Base-by-base conservation (phyloP, 1,140 invertebrate species). In the Ruditapes philippinarum region DNA sequence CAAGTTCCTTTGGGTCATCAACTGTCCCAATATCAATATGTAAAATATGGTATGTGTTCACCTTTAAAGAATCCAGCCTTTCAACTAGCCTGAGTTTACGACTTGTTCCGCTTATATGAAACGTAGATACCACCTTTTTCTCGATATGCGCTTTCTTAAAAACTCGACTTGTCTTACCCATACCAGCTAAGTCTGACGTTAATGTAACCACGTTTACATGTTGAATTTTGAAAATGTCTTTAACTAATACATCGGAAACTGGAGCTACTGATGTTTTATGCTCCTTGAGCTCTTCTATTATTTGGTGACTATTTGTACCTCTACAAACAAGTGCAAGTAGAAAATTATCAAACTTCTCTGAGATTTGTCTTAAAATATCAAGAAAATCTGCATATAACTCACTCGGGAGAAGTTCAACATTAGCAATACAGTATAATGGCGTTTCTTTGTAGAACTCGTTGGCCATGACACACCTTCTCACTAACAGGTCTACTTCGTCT, bases 11-110 rank as follows among this genome's bases (percentile, higher is more conserved):
- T 49, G 89, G 57, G 14, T 91, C 42, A 62, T 85, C 40, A 1
- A 82, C 42, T 70, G 25, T 40, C 9, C 80, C 82, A 28, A 92
- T 62, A 74, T 92, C 92, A 7, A 92, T 73, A 51, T 92, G 92
- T 1, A 92, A 49, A 33, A 90, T n/a, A 82, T 89, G 38, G 54
- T 57, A 65, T 17, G 7, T 4, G 28, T 76, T 68, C 19, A 91
- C 17, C 14, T 80, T 49, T 0, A 88, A 14, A 9, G 51, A 5
- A 31, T 31, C n/a, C 0, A 92, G 25, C 36, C 57, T 49, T 31
- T 86, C 19, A 0, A 91, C 42, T 11, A 90, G 28, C 0, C 45
- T 74, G 11, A 36, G 38, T n/a, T 78, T 85, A 14, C 38, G 5
- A 28, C 76, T 11, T 17, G 28, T 28, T 25, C 89, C 91, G 83